A percentile compares a stretch with the other conserved stretches of the same genome.
Conservation (phyloP, 2,797 vertebrate genomes). For the Ctenochaetus hawaiiensis region DNA sequence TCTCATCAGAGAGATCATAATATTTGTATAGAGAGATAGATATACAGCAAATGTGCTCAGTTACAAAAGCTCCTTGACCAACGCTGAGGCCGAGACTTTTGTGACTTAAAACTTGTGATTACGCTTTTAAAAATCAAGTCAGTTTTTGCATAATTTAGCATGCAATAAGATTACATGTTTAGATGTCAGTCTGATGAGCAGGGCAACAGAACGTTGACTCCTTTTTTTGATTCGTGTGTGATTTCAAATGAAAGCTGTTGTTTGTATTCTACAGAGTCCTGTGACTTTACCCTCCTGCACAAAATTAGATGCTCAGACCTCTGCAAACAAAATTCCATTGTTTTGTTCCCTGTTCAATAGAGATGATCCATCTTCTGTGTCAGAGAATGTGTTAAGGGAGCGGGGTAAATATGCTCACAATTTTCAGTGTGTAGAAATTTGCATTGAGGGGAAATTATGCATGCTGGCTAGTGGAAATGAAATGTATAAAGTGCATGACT, state of each 20-base stretch:
- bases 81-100: slow-evolving; percentile 70
- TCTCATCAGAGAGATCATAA: slow-evolving; percentile 90
- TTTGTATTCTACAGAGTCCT: slow-evolving; percentile 58
- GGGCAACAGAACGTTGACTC: slow-evolving; percentile 10
- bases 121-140: slow-evolving; percentile 62
- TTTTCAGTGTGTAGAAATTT: slow-evolving; percentile 84
- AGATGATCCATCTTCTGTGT: slow-evolving; percentile 84
- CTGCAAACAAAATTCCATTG: slow-evolving; percentile 79
- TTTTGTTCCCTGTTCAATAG: slow-evolving; percentile 77
- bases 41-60: slow-evolving; percentile 58
- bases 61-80: slow-evolving; percentile 65
- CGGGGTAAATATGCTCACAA: slow-evolving; percentile 82
- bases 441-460: slow-evolving; percentile 87
- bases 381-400: slow-evolving; percentile 76
- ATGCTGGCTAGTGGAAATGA: slow-evolving; percentile 86
- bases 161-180: slow-evolving; percentile 61
- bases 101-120: slow-evolving; percentile 78
- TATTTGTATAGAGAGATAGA: slow-evolving; percentile 87
- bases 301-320: slow-evolving; percentile 81
- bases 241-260: slow-evolving; percentile 66
- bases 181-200: slow-evolving; percentile 47
- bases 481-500: slow-evolving; percentile 89
- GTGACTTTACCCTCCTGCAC: slow-evolving; percentile 65
- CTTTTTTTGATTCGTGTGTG: slow-evolving; percentile 38
- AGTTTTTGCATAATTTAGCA: slow-evolving; percentile 68